Percentiles rank a stretch among this genome's conserved stretches.
These are phyloP conservation scores for Beaufortia kweichowensis DNA, from an alignment of 2,113 vertebrate genomes.

Conservation along the genomic window DNA sequence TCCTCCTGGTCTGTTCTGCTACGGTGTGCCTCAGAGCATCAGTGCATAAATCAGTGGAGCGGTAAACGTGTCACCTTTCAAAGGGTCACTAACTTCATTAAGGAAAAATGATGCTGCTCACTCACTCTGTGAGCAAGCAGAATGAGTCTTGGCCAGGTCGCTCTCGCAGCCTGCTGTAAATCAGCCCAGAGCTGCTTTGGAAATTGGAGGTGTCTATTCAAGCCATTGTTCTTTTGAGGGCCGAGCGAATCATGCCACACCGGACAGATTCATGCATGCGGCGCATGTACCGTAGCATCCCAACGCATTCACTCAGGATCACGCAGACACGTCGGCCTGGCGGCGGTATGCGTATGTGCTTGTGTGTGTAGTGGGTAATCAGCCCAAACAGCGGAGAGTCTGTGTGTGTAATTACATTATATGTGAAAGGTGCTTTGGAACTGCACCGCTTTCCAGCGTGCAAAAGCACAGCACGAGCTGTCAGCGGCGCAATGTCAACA, in stretches of 20 bases:
- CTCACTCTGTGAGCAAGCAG: slow-evolving; percentile 69
- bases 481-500: slow-evolving; percentile 71
- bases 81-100: slow-evolving; percentile 83
- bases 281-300: slow-evolving; percentile 18
- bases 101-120: slow-evolving; percentile 73
- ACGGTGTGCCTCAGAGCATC: slow-evolving; percentile 65
- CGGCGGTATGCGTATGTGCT: neutral
- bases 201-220: slow-evolving; percentile 61
- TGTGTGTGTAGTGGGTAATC: slow-evolving; percentile 17
- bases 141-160: slow-evolving; percentile 63
- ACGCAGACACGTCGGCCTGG: slow-evolving; percentile 11
- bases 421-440: slow-evolving; percentile 68
- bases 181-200: slow-evolving; percentile 61
- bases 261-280: slow-evolving; percentile 53
- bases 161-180: slow-evolving; percentile 58
- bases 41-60: slow-evolving; percentile 78
- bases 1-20: slow-evolving; percentile 45
- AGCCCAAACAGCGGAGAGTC: slow-evolving; percentile 31
- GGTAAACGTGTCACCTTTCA: slow-evolving; percentile 81
- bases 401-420: slow-evolving; percentile 73
- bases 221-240: slow-evolving; percentile 61
- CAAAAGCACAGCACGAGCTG: slow-evolving; percentile 64
- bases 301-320: slow-evolving; percentile 1
- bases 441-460: slow-evolving; percentile 52
- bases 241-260: slow-evolving; percentile 59